Conservation (phyloP, 2,797 vertebrate genomes). For the Myripristis murdjan region DNA sequence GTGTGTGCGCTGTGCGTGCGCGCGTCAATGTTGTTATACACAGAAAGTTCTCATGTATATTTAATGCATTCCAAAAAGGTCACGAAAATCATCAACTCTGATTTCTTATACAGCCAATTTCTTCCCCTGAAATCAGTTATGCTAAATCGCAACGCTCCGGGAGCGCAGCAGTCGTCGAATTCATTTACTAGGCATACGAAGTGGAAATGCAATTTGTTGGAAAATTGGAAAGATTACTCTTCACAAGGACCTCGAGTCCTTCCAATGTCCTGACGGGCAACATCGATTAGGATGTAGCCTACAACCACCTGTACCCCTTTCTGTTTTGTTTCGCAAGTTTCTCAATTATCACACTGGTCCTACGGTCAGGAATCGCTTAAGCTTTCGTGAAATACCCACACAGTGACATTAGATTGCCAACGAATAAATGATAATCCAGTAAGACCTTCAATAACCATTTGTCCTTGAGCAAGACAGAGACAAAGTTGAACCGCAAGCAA, state of each 20-base stretch:
- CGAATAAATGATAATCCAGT: slow-evolving; percentile 25
- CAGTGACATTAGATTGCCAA: slow-evolving; percentile 21
- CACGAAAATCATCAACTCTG: background rate
- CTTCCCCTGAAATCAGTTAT: background rate
- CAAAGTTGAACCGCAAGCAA: slow-evolving; percentile 56
- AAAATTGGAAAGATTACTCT: slow-evolving; percentile 9
- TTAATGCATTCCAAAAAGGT: slow-evolving; percentile 16
- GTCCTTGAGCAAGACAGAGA: slow-evolving; percentile 74
- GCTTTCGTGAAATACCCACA: background rate
- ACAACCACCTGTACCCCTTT: slow-evolving; percentile 64
- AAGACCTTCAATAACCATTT: slow-evolving; percentile 69
- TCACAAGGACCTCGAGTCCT: slow-evolving; percentile 54
- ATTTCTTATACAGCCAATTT: background rate
- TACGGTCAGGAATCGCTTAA: slow-evolving; percentile 13
- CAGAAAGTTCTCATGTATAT: background rate
- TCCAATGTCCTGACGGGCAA: slow-evolving; percentile 25
- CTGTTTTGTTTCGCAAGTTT: slow-evolving; percentile 49
- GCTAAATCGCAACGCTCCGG: background rate
- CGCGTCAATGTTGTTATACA: background rate
- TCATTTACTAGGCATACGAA: background rate
- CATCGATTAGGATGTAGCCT: slow-evolving; percentile 14
- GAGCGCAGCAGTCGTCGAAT: too few species aligned
- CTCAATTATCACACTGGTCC: slow-evolving; percentile 15
- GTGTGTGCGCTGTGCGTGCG: background rate
- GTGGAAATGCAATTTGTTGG: background rate